Evolutionary conservation across 2,113 vertebrate genomes (phyloP), one percentile per base, ranked within the genome.

Genomic region (Callocephalon fimbriatum): DNA sequence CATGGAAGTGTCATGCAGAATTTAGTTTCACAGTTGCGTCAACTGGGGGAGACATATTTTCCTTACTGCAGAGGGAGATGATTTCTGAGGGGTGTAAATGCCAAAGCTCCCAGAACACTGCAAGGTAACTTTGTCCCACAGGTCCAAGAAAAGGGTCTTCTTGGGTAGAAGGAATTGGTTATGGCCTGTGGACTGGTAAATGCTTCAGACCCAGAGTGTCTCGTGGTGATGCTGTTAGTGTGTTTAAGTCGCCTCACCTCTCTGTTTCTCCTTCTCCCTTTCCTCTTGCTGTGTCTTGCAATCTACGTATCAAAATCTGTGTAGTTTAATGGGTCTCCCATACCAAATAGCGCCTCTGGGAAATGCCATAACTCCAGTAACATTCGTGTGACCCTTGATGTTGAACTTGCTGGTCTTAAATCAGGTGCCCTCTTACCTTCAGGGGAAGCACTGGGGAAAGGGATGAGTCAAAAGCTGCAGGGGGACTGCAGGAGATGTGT

Each of bases 161-260:
- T 18, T 32, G 91, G 32, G 16, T 10, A 15, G 63, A 35, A 58
- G 74, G 26, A 22, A 6, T 10, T 56, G 26, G 21, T 25, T 31
- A 2, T 19, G 66, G 54, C 45, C 44, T 18, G 1, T 32, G 18
- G 59, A 13, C 0, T 38, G 71, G 32, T 15, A 1, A 31, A 8
- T 4, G 22, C 2, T 50, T 62, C 11, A 53, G 80, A 0, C 40
- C 72, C 38, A 1, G 50, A 15, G 26, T 2, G 42, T 27, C 31
- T 42, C 0, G 0, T 40, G 38, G 3, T 10, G 67, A 12, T 68
- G 85, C 0, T 54, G 1, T 2, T 38, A 51, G 21, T 3, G 12
- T 9, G 70, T 22, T 65, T 47, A 29, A 35, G 54, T 26, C 71
- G 7, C 76, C 47, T 95, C 29, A 19, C 10, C 42, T 62, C 65